Base-by-base conservation (phyloP, 2,888 invertebrate genomes). In the Neoascia interrupta region DNA sequence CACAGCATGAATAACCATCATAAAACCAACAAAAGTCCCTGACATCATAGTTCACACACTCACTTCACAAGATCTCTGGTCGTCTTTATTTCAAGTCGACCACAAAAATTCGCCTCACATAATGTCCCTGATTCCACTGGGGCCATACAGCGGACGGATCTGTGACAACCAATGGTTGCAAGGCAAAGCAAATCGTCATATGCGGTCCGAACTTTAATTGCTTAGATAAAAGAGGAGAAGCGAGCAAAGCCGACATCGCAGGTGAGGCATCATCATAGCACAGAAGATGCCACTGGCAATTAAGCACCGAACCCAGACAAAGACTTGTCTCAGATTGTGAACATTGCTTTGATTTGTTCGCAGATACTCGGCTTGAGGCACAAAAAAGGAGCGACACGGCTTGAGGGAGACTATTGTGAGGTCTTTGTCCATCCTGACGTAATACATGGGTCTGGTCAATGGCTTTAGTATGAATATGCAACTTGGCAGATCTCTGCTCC, bases 51-150 rank as follows among this genome's bases (percentile, higher is more conserved):
- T 70, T 70, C 69, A 60, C 69, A 61, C 53, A 70, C 15, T 60
- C 51, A 19, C 8, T 54, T 49, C 19, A 19, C 51, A 28, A n/a
- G 15, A 31, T 23, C 16, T 41, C 19, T 37, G 66, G 37, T 37
- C 37, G 36, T 45, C 34, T 36, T 43, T 19, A 31, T 41, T 23
- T 43, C 43, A 34, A 10, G 43, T 37, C 34, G 11, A 31, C 74
- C 60, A 61, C 74, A 74, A 49, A 61, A 49, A 74, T 69, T 69
- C 61, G 49, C 70, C 51, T 51, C 64, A 73, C 21, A 51, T 66
- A 51, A 15, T 43, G 75, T 69, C 75, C 70, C 70, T 69, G 75
- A 70, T 37, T 68, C 60, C 69, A 28, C 26, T 37, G 4, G 28
- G 45, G 13, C 58, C 28, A 41, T n/a, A n/a, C n/a, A 51, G 72